Evolutionary conservation across 2,888 invertebrate species (phyloP).

Genomic region (Neria commutata): DNA sequence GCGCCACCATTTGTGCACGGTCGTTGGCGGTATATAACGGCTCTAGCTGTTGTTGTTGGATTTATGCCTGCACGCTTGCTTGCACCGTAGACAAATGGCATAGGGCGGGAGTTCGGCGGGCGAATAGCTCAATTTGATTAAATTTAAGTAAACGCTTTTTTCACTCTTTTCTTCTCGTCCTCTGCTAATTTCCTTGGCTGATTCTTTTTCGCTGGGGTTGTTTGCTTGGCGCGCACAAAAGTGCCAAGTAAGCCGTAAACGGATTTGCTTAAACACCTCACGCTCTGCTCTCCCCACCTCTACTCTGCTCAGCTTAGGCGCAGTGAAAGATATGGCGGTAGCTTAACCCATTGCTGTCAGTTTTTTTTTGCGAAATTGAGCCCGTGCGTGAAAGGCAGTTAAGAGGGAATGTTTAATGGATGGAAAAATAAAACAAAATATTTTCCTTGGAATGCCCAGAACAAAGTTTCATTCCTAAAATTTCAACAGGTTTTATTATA

Average conservation of each 20-base stretch:
- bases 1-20: too few species aligned
- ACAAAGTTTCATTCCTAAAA: too few species aligned
- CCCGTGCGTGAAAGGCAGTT: conserved; percentile 28
- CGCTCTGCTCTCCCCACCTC: conserved; percentile 8
- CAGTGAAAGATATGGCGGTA: conserved; percentile 28
- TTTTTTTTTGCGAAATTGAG: conserved; percentile 58
- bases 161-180: neutral
- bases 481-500: too few species aligned
- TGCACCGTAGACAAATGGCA: neutral
- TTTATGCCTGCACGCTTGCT: neutral
- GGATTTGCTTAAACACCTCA: neutral
- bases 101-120: neutral
- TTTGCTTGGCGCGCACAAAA: too few species aligned
- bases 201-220: neutral
- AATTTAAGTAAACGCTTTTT: conserved; percentile 4
- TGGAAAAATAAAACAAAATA: neutral
- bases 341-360: conserved; percentile 51
- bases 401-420: conserved; percentile 13
- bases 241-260: neutral
- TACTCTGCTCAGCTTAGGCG: conserved; percentile 47
- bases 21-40: too few species aligned
- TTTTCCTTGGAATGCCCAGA: neutral
- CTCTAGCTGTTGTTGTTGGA: too few species aligned
- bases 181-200: too few species aligned
- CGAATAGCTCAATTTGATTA: conserved; percentile 19